phyloP scores from a whole-genome alignment of 2,888 invertebrate species.

The Pandemis cinnamomeana region DNA sequence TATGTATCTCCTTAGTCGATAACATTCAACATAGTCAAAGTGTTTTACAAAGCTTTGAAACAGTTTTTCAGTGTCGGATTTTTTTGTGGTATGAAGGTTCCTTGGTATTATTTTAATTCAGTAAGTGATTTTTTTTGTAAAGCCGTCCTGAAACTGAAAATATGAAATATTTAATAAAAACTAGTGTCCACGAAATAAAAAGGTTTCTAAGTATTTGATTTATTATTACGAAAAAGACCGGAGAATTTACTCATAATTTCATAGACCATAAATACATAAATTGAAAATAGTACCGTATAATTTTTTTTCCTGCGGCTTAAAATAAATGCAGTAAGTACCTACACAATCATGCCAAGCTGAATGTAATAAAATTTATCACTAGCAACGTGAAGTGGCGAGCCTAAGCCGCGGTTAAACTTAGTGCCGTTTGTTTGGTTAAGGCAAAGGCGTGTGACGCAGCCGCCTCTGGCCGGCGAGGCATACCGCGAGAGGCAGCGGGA shows the following conservation, averaged over 20 bases:
- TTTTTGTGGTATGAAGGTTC: not conserved
- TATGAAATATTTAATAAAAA: no score
- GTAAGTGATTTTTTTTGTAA: no score
- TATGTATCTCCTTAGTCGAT: conserved; percentile 47
- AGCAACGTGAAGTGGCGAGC: conserved; percentile 58
- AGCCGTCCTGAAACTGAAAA: no score
- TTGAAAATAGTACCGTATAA: not conserved
- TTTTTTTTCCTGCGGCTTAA: conserved; percentile 14
- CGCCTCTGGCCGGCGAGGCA: conserved; percentile 38
- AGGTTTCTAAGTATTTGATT: not conserved
- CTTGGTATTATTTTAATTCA: no score
- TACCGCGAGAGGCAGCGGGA: conserved; percentile 13
- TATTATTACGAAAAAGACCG: not conserved
- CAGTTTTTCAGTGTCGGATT: not conserved
- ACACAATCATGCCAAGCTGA: conserved; percentile 43
- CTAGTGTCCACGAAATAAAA: no score
- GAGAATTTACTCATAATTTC: not conserved
- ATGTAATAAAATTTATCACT: conserved; percentile 64
- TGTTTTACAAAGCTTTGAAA: conserved; percentile 5
- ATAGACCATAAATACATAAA: not conserved
- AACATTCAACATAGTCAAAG: conserved; percentile 9
- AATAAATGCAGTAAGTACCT: conserved; percentile 25
- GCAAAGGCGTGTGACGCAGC: conserved; percentile 56
- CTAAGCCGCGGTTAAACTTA: conserved; percentile 68
- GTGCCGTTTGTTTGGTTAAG: conserved; percentile 67